Evolutionary conservation across 2,113 vertebrate genomes (phyloP).

Genomic region (Malurus alboscapulatus): DNA sequence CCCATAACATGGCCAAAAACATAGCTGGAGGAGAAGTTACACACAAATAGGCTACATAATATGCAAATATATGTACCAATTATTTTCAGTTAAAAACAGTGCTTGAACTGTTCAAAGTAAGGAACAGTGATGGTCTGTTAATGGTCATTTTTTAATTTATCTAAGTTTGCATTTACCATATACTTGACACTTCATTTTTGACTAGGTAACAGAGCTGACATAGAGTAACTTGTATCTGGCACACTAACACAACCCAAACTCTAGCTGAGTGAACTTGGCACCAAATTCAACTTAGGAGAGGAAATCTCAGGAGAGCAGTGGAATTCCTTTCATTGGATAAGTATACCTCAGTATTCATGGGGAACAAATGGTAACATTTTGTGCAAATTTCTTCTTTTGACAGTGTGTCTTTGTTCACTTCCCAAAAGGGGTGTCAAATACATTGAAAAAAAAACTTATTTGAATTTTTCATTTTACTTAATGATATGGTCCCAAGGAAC

Average conservation of each 20-base stretch:
- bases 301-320: constrained; percentile 68
- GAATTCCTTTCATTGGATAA: constrained; percentile 74
- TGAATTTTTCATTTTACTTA: constrained; percentile 50
- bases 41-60: not conserved
- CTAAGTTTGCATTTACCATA: not conserved
- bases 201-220: not conserved
- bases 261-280: constrained; percentile 50
- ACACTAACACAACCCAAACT: not conserved
- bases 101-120: not conserved
- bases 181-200: constrained; percentile 29
- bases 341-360: constrained; percentile 64
- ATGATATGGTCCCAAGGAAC: constrained; percentile 18
- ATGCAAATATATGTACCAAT: not conserved
- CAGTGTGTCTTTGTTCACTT: constrained; percentile 73
- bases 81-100: not conserved
- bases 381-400: constrained; percentile 65
- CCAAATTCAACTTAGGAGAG: constrained; percentile 55
- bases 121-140: not conserved
- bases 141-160: not conserved
- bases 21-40: not conserved
- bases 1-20: not conserved
- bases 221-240: constrained; percentile 26
- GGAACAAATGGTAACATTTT: constrained; percentile 74
- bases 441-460: constrained; percentile 56
- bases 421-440: constrained; percentile 70